Evolutionary conservation across 2,888 invertebrate genomes (phyloP), one percentile per base, ranked within the genome.

Genomic region (Papilio protenor): DNA sequence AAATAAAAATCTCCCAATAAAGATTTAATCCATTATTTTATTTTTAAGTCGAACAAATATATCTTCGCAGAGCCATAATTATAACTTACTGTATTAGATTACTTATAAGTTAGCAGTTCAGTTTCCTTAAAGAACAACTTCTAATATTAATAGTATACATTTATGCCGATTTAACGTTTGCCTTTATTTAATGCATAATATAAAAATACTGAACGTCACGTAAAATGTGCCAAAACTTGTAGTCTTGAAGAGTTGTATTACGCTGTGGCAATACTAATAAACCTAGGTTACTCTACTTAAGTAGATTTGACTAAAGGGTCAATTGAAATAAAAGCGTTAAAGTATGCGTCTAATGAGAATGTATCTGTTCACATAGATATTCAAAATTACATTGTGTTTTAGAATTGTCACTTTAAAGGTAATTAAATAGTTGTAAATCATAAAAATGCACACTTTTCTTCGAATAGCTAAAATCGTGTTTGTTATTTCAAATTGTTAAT

Each of bases 171-270:
- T 11, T 45, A 45, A 11, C 52, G 33, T 33, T 57, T 55, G 40
- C 55, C 57, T 21, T 33, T 21, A n/a, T 52, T n/a, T 14, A 40
- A 64, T 73, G 78, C 75, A 78, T 78, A 78, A 75, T 78, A 78
- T 61, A 55, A 78, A 78, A 75, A 33, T 74, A 72, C 2, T 18
- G 18, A 78, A 76, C 57, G 73, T 73, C 69, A 57, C 64, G 33
- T 73, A 77, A 33, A 78, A 80, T 90, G 92, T 92, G 92, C 92
- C 92, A 92, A 92, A 92, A 87, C 84, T 88, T 87, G 88, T 87
- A 81, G 81, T 83, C 79, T 81, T 82, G 79, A 70, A 69, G 76
- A 73, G 16, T 76, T 69, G 57, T 74, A 74, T 72, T 59, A 74
- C 69, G 66, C 66, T 33, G 69, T 70, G 76, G 76, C 72, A 76